Percentiles rank a stretch among this genome's conserved stretches.
Conservation (phyloP, 2,113 vertebrate species). For the Leptobrachium ailaonicum region DNA sequence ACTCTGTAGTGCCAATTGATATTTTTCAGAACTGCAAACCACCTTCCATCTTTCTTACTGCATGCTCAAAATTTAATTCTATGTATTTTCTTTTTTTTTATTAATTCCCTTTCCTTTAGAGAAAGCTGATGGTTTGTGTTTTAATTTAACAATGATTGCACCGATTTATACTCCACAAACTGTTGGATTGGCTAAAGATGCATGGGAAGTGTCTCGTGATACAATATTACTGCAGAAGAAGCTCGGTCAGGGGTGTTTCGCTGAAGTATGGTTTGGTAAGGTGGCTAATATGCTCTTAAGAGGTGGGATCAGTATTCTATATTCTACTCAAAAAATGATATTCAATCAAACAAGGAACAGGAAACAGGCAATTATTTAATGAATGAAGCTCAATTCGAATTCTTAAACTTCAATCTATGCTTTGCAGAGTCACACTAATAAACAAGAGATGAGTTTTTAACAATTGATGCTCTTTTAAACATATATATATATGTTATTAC, state of each 20-base stretch:
- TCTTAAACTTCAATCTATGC: no score
- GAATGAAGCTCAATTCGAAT: no score
- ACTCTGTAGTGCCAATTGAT: no score
- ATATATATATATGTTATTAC: no score
- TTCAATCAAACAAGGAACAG: no score
- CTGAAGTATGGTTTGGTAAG: conserved; percentile 99
- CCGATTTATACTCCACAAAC: conserved; percentile 91
- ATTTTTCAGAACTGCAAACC: conserved; percentile 29
- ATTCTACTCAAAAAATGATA: background rate
- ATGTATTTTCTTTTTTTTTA: conserved; percentile 82
- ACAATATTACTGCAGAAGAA: conserved; percentile 87
- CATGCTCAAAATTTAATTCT: conserved; percentile 80
- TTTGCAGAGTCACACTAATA: no score
- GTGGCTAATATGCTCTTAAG: conserved; percentile 60
- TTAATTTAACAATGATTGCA: conserved; percentile 93
- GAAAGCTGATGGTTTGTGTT: conserved; percentile 97
- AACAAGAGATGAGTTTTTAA: no score
- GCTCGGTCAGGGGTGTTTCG: conserved; percentile 98
- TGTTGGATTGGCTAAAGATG: conserved; percentile 95
- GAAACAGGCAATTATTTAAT: no score
- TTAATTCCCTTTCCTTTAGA: conserved; percentile 86
- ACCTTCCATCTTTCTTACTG: conserved; percentile 80
- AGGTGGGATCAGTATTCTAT: background rate
- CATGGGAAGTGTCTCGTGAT: conserved; percentile 91
- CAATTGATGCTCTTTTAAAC: no score